Percentiles rank a stretch among this genome's conserved stretches.
Evolutionary conservation across 1,140 invertebrate genomes (phyloP).

Genomic region (Euwallacea similis): DNA sequence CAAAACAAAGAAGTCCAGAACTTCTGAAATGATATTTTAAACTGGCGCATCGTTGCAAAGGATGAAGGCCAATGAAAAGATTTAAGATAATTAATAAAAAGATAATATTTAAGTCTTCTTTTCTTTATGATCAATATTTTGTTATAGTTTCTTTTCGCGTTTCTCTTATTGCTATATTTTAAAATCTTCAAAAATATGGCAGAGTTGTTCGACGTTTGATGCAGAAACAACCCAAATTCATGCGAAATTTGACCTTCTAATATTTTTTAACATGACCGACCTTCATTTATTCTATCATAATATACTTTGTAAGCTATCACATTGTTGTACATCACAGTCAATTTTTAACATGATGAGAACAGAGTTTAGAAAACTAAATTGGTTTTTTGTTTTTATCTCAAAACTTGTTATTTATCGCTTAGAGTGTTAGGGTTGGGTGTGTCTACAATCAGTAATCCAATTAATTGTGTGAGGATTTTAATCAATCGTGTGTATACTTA

Average conservation of each 20-base stretch:
- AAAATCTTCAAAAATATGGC: neutral
- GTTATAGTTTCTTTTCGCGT: neutral
- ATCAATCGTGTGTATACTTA: no score
- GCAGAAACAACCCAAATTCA: neutral
- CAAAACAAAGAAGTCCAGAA: neutral
- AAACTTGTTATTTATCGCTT: neutral
- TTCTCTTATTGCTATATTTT: neutral
- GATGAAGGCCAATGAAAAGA: neutral
- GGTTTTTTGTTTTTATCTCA: no score
- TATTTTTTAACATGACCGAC: neutral
- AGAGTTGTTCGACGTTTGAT: neutral
- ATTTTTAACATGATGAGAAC: no score
- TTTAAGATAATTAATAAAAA: neutral
- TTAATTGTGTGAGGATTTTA: no score
- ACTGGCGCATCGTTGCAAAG: neutral
- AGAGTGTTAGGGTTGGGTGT: no score
- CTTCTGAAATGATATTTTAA: neutral
- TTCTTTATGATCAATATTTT: neutral
- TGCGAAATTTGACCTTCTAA: neutral
- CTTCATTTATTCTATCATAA: neutral
- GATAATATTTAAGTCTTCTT: neutral
- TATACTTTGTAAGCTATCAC: neutral
- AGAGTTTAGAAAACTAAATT: neutral
- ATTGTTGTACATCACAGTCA: no score
- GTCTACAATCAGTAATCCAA: neutral